Base-by-base conservation (phyloP, 2,888 invertebrate genomes). In the Ctena decussata region DNA sequence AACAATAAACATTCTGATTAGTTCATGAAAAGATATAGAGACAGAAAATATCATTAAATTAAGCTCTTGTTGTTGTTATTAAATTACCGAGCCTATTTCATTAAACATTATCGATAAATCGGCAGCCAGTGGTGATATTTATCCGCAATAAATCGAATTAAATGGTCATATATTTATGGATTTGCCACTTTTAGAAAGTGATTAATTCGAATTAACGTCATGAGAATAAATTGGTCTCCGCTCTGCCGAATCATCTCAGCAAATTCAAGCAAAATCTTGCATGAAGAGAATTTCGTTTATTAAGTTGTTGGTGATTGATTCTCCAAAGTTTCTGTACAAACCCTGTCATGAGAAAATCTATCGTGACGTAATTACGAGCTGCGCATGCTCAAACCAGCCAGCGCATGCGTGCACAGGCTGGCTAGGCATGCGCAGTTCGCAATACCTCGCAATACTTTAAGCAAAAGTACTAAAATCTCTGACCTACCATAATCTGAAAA, bases 191-290 rank as follows among this genome's bases (percentile, higher is more conserved):
- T 88, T 84, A 86, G 84, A 85, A 84, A 70, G 72, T 77, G 85
- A 88, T 88, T 88, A 88, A 88, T 88, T 84, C 74, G 88, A 88
- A 88, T 88, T 73, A 88, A 80, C 77, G 88, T 88, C 88, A 80
- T 24, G 49, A 60, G 44, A n/a, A 71, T 80, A 88, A 88, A 85
- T 85, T 85, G 82, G 69, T 72, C 72, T 72, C 72, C 30, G 3
- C 72, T 72, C 72, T 5, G 41, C 12, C 27, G 72, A 72, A 72
- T 72, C 30, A 72, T 44, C 44, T 24, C 30, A 24, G n/a, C 72
- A 72, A 35, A 27, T 72, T 72, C 24, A 72, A 72, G 46, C 44
- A 72, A 72, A 44, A 72, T 72, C 70, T 72, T 72, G 41, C 46
- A 72, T 41, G 12, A 35, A 65, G 6, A 24, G 24, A 35, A 65